These are phyloP conservation scores for Thymelicus acteon DNA, from an alignment of 2,888 invertebrate genomes.

Conservation along the genomic window DNA sequence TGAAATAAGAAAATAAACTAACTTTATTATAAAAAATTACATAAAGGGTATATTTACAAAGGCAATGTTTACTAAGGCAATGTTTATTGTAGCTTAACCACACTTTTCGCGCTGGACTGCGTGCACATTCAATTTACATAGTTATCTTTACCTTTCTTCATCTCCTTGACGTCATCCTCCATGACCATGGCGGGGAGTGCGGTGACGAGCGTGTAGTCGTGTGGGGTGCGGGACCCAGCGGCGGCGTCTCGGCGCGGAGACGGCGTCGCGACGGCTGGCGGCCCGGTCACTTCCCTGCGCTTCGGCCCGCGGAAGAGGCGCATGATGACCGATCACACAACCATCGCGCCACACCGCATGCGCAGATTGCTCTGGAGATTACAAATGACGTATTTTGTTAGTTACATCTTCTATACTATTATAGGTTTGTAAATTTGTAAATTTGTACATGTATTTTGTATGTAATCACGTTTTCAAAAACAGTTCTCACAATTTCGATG, in stretches of 20 bases:
- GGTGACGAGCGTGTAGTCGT: slow-evolving; percentile 90
- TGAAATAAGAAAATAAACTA: slow-evolving; percentile 59
- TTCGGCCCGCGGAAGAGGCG: slow-evolving; percentile 87
- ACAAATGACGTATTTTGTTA: slow-evolving; percentile 1
- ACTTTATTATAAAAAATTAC: background rate
- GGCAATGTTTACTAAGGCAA: no score
- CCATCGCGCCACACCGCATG: slow-evolving; percentile 74
- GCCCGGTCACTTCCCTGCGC: slow-evolving; percentile 86
- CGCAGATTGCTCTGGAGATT: slow-evolving; percentile 52
- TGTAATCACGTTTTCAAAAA: no score
- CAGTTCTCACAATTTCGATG: no score
- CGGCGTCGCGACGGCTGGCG: slow-evolving; percentile 76
- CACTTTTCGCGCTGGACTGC: no score
- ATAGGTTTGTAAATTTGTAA: no score
- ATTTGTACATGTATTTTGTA: no score
- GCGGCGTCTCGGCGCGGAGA: slow-evolving; percentile 74
- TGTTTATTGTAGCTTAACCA: no score
- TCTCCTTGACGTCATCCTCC: slow-evolving; percentile 87
- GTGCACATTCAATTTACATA: background rate
- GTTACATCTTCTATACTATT: background rate
- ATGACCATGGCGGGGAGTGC: slow-evolving; percentile 91
- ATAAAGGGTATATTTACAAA: no score
- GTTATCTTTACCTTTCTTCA: slow-evolving; percentile 79
- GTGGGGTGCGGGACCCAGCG: slow-evolving; percentile 61
- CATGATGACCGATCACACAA: slow-evolving; percentile 84